Evolutionary conservation across 2,888 invertebrate species (phyloP).

Genomic region (Aphidius colemani): DNA sequence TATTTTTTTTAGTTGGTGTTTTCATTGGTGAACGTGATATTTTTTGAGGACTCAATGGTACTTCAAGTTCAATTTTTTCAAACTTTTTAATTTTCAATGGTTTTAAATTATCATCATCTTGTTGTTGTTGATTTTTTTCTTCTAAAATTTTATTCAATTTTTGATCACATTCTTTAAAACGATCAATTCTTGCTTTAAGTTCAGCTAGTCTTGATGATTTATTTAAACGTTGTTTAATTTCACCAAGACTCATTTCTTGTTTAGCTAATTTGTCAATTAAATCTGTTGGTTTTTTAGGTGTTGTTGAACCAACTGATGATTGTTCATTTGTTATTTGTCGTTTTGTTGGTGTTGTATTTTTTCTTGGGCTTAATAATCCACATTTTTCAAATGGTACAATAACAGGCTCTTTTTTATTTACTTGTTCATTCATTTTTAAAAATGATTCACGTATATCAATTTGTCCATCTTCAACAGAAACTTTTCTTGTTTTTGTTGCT

Average conservation of each 20-base stretch:
- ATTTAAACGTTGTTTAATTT: conserved; percentile 71
- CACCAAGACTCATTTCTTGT: conserved; percentile 70
- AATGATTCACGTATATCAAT: conserved; percentile 54
- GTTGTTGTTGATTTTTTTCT: conserved; percentile 41
- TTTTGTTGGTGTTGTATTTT: conserved; percentile 29
- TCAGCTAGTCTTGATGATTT: conserved; percentile 74
- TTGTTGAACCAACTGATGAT: conserved; percentile 33
- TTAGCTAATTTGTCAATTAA: conserved; percentile 62
- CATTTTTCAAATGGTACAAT: conserved; percentile 51
- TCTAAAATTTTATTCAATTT: conserved; percentile 61
- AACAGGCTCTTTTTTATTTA: conserved; percentile 33
- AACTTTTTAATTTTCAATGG: conserved; percentile 69
- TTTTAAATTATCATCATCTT: conserved; percentile 48
- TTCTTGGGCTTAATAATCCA: conserved; percentile 51
- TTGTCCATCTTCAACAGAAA: conserved; percentile 43
- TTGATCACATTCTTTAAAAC: conserved; percentile 69
- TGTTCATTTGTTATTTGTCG: conserved; percentile 27
- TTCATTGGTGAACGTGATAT: conserved; percentile 70
- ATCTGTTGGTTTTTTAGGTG: conserved; percentile 58
- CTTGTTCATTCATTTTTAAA: conserved; percentile 37
- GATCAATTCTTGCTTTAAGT: conserved; percentile 70
- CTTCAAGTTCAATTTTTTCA: conserved; percentile 76
- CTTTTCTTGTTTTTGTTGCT: conserved; percentile 35
- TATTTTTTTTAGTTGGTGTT: conserved; percentile 61
- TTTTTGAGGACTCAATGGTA: conserved; percentile 72